A percentile compares a stretch with the other conserved stretches of the same genome.
phyloP scores from a whole-genome alignment of 2,797 vertebrate genomes.

The Coccyzus lansbergi region DNA sequence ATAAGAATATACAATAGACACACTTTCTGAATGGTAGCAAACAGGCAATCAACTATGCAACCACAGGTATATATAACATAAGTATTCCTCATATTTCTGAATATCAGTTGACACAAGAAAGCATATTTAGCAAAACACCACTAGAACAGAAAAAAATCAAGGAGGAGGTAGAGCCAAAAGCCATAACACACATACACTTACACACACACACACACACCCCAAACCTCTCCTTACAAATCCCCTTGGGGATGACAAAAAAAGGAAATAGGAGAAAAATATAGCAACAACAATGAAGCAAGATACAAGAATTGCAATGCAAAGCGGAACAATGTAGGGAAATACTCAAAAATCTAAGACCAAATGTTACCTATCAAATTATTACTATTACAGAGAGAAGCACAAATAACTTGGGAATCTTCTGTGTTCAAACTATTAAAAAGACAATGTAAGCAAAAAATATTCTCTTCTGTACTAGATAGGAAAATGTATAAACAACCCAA shows the following conservation, averaged over 20 bases:
- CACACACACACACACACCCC: too few relatives aligned
- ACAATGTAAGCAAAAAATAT: accelerated
- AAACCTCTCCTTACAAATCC: background rate
- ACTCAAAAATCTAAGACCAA: background rate
- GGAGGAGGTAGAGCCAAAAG: background rate
- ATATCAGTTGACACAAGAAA: background rate
- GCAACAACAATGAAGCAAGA: background rate
- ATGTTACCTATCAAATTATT: accelerated
- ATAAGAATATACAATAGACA: background rate
- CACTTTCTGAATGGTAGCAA: background rate
- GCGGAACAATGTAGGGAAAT: background rate
- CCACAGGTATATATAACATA: background rate
- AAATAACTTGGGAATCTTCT: background rate
- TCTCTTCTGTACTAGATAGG: background rate
- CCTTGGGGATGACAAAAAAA: too few relatives aligned
- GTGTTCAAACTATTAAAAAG: background rate
- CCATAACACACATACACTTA: accelerated
- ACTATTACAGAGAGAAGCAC: background rate
- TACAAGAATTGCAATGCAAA: background rate
- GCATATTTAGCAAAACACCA: background rate
- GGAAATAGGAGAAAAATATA: background rate
- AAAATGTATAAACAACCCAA: background rate
- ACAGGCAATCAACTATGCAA: background rate
- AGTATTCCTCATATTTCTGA: background rate
- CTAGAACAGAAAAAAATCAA: background rate